A percentile compares a stretch with the other conserved stretches of the same genome.
Conservation (phyloP, 2,888 invertebrate genomes). For the Hedya salicella region DNA sequence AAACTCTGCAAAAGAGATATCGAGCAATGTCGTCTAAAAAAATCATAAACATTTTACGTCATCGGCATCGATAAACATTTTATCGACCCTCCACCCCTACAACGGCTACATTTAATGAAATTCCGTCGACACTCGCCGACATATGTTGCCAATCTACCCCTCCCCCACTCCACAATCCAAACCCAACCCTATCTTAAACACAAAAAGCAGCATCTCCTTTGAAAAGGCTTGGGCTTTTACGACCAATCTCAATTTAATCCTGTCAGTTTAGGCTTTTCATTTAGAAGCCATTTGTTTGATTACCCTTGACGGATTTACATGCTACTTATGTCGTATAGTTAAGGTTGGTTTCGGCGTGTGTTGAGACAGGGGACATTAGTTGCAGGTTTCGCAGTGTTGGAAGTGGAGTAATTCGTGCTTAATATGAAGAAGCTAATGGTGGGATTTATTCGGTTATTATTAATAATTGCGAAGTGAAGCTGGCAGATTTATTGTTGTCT, state of each 20-base stretch:
- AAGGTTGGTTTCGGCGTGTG: constrained; percentile 11
- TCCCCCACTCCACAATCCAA: constrained; percentile 28
- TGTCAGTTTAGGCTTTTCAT: constrained; percentile 10
- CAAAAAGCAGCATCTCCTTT: neutral
- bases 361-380: constrained; percentile 12
- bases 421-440: constrained; percentile 46
- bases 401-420: constrained; percentile 43
- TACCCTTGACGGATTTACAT: constrained; percentile 12
- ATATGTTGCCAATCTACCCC: constrained; percentile 78
- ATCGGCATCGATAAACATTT: constrained; percentile 17
- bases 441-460: constrained; percentile 31
- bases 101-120: constrained; percentile 86
- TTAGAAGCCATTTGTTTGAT: constrained; percentile 25
- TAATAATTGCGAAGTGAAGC: neutral
- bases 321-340: neutral
- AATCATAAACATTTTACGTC: neutral
- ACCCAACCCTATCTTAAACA: neutral
- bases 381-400: constrained; percentile 31
- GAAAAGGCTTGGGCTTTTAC: neutral
- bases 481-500: neutral
- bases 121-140: constrained; percentile 80
- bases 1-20: too few species aligned
- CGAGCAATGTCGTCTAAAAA: neutral
- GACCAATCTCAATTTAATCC: neutral
- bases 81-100: constrained; percentile 46